These are phyloP conservation scores for Bombus confusus DNA, from an alignment of 1,140 invertebrate species.

Conservation along the genomic window DNA sequence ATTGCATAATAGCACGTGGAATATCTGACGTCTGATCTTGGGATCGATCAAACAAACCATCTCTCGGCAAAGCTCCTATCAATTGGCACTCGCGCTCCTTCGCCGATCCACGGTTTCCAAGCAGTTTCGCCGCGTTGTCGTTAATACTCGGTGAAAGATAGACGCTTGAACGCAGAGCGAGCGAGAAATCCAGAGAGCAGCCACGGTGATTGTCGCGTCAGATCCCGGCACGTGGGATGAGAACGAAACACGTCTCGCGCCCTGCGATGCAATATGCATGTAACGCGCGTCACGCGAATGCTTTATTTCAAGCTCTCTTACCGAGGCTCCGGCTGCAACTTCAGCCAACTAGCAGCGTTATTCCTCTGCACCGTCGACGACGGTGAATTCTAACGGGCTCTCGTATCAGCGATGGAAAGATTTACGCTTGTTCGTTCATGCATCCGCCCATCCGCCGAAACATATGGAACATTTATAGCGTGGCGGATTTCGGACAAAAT, in stretches of 20 bases:
- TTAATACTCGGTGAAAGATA: not conserved
- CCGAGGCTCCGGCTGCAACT: accelerated
- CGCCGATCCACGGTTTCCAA: not conserved
- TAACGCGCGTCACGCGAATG: not conserved
- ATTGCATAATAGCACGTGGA: too few species aligned
- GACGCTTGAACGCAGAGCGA: not conserved
- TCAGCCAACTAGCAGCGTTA: not conserved
- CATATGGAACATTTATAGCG: not conserved
- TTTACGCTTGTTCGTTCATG: conserved; percentile 35
- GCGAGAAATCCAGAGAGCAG: not conserved
- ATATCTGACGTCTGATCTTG: too few species aligned
- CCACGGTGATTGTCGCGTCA: not conserved
- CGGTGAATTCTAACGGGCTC: not conserved
- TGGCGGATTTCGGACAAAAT: not conserved
- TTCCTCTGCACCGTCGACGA: not conserved
- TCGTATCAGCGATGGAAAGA: conserved; percentile 32
- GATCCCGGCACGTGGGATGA: not conserved
- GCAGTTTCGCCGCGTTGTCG: not conserved
- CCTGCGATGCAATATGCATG: conserved; percentile 24
- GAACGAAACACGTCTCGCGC: not conserved
- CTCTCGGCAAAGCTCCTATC: too few species aligned
- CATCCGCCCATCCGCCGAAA: too few species aligned
- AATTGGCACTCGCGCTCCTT: too few species aligned
- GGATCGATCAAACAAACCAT: too few species aligned
- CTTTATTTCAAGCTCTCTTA: conserved; percentile 37